Conservation (phyloP, 2,113 vertebrate genomes). For the Hirundichthys speculiger region DNA sequence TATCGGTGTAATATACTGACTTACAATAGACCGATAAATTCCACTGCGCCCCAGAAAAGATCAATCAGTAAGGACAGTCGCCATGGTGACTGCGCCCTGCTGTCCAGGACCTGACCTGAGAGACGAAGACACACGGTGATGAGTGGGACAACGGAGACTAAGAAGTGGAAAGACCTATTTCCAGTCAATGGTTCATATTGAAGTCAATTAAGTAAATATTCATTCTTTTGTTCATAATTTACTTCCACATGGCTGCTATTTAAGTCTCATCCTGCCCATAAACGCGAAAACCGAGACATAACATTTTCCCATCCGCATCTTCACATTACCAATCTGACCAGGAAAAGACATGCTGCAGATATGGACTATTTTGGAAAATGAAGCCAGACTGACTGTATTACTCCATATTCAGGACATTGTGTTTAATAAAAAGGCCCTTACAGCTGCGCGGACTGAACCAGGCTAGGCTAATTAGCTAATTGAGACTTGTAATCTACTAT, state of each 20-base stretch:
- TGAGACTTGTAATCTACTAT: not conserved
- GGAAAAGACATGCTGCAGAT: too few species aligned
- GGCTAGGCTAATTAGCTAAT: not conserved
- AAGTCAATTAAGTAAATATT: too few species aligned
- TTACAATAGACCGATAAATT: conserved; percentile 94
- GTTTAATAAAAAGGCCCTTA: not conserved
- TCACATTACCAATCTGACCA: too few species aligned
- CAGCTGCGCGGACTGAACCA: conserved; percentile 1
- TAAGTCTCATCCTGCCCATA: too few species aligned
- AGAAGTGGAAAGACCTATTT: too few species aligned
- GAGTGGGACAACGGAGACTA: not conserved
- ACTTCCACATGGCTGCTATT: too few species aligned
- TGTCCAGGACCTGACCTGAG: conserved; percentile 93
- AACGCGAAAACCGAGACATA: not conserved
- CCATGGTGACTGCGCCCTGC: conserved; percentile 89
- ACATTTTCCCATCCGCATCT: too few species aligned
- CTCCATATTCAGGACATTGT: too few species aligned
- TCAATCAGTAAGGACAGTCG: conserved; percentile 88
- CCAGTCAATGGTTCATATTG: not conserved
- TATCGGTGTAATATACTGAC: conserved; percentile 42
- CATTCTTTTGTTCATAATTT: too few species aligned
- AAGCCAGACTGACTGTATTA: too few species aligned
- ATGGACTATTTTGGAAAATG: too few species aligned
- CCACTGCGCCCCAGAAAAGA: conserved; percentile 93
- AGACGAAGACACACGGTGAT: not conserved